Base-by-base conservation (phyloP, 2,113 vertebrate genomes). In the Clarias gariepinus region DNA sequence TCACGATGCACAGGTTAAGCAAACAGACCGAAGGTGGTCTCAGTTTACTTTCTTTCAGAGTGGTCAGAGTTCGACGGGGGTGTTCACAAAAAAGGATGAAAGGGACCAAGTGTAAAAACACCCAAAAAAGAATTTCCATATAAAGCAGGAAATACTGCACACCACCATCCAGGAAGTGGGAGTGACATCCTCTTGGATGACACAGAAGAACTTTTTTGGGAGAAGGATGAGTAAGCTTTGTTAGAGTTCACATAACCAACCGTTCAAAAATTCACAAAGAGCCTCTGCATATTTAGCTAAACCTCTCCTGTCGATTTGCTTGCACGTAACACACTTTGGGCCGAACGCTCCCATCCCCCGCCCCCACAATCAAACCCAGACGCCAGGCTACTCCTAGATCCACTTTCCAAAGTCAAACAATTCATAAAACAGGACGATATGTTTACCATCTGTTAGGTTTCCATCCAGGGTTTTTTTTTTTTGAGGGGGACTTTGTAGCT, bases 351-450 rank as follows among this genome's bases (percentile, higher is more conserved):
- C 55, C 28, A 41, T 6, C n/a, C 53, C 58, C 13, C 63, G n/a
- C 71, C 71, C 74, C 68, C 77, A 80, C 64, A 9, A 55, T 28
- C 53, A 68, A 41, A 36, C 7, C 66, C 55, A 76, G 28, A n/a
- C 4, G 23, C 74, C 66, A 86, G 4, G 68, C 69, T 63, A 61
- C 1, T 16, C 61, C 28, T 53, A 78, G 58, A 66, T 86, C 68
- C 52, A 79, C 82, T 69, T 79, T 73, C 15, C 55, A 84, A 81
- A 80, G 41, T 69, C 74, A 80, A 85, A 74, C 77, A 87, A 36
- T 78, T 78, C 53, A 88, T 52, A 61, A 87, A 87, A 53, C 53
- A n/a, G 16, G 13, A 63, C 63, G 76, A 84, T 10, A 53, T 74
- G 83, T 85, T 88, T 81, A 81, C 76, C 33, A n/a, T 81, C 68